Base-by-base conservation (phyloP, 2,113 vertebrate species). In the Cranoglanis bouderius region DNA sequence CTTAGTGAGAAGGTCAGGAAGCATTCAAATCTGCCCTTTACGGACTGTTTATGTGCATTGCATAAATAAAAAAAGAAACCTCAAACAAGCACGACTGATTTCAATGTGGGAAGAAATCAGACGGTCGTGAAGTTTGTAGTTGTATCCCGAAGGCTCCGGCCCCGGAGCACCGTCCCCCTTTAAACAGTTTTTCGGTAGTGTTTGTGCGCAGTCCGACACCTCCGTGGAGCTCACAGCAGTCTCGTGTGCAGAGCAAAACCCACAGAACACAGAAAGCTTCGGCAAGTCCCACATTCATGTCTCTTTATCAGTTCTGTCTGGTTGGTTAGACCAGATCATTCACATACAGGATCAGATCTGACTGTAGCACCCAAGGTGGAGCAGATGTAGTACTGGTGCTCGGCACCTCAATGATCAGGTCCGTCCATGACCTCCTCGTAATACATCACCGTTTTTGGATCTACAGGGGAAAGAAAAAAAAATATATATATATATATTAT, bases 371-470 rank as follows among this genome's bases (percentile, higher is more conserved):
- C 96, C 96, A 96, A 95, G 94, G 88, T 85, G 83, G 88, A 94
- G 95, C 92, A 95, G 94, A 93, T 86, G 82, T n/a, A 92, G 92
- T 94, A 95, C 94, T 93, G 95, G 32, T 88, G 93, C 91, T 95
- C 95, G 53, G 72, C 94, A 93, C 95, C 95, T 99, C 97, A 99
- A 96, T 98, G 97, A 96, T 97, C 95, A 93, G 96, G 97, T 95
- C 95, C 95, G 92, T 97, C 97, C 97, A 97, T 96, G 96, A 96
- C 96, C 97, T 97, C 97, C 90, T 96, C 94, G 86, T 99, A 99
- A 95, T 96, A 95, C 93, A 97, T 96, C 96, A 99, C 97, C 96
- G 96, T 97, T 97, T 97, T 97, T 96, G 98, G 97, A 97, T 98
- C 98, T 99, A 84, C 6, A 16, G 2, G 2, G 74, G 35, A 65